A percentile compares a stretch with the other conserved stretches of the same genome.
phyloP scores from a whole-genome alignment of 2,113 vertebrate genomes.

The Zosterops japonicus region DNA sequence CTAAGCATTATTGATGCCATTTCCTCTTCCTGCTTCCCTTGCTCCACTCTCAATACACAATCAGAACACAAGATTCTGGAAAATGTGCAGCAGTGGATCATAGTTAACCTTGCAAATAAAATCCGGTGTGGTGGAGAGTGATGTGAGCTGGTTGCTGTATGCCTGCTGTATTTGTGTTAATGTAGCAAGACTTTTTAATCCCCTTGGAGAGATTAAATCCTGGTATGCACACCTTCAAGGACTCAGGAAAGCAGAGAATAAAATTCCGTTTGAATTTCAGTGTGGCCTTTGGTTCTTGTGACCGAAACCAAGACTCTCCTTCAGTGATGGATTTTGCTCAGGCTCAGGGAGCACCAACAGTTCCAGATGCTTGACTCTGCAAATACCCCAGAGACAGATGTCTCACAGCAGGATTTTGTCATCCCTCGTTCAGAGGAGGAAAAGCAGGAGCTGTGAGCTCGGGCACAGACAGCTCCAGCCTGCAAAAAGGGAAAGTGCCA shows the following conservation, averaged over 20 bases:
- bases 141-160: background rate
- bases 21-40: background rate
- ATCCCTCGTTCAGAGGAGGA: rapidly evolving
- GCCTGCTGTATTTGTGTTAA: background rate
- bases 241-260: background rate
- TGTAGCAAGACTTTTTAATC: background rate
- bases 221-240: background rate
- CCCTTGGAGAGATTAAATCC: background rate
- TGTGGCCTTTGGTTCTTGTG: background rate
- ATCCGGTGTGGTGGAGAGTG: background rate
- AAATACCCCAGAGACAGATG: background rate
- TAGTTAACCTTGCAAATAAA: background rate
- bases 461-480: background rate
- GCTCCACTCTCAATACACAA: background rate
- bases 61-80: background rate
- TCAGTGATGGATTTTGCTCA: background rate
- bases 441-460: background rate
- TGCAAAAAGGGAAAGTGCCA: background rate
- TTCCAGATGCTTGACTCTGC: background rate
- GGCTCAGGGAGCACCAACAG: background rate
- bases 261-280: background rate
- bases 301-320: background rate
- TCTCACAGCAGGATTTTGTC: background rate
- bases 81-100: background rate
- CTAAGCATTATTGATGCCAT: background rate